Evolutionary conservation across 1,140 invertebrate species (phyloP), one percentile per base, ranked within the genome.

Genomic region (Calliopsis andreniformis): DNA sequence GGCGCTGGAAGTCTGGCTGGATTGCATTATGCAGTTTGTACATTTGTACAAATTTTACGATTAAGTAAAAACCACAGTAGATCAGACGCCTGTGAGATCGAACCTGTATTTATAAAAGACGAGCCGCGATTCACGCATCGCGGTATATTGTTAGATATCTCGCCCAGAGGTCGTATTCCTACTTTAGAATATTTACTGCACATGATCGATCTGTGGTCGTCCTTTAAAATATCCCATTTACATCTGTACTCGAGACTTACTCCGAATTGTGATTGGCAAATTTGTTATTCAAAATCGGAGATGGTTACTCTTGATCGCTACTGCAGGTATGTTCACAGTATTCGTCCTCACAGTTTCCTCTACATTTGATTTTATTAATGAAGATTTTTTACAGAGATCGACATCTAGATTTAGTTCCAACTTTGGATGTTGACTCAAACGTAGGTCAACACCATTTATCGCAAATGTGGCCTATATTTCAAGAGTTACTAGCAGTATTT

Each of bases 291-390:
- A 0, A 92, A 92, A 79, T 93, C 93, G 76, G 94, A 95, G 84
- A 92, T 95, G 85, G 90, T 95, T 16, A 94, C 94, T 5, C 87
- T 95, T n/a, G 94, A 94, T 80, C 91, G 94, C 43, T 94, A 94
- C 86, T 95, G 94, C 90, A 90, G 89, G 82, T 93, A 93, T 64
- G 88, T 91, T 53, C 92, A 90, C 69, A 88, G 93, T 56, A 35
- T 0, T 23, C 28, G n/a, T 71, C 32, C 3, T 20, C 45, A 45
- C 39, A 7, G 0, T 3, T 14, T 39, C 30, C 56, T 69, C 76
- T 68, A 45, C 32, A 59, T 78, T 20, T 28, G 12, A 42, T 12
- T 45, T 3, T 16, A 51, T 28, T 16, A 42, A 23, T 28, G 35
- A 14, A 53, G 59, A 70, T 79, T 45, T 66, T 58, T 80, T 80